These are phyloP conservation scores for Porites lutea DNA, from an alignment of 64 coral and sea anemone genomes.

Conservation along the genomic window DNA sequence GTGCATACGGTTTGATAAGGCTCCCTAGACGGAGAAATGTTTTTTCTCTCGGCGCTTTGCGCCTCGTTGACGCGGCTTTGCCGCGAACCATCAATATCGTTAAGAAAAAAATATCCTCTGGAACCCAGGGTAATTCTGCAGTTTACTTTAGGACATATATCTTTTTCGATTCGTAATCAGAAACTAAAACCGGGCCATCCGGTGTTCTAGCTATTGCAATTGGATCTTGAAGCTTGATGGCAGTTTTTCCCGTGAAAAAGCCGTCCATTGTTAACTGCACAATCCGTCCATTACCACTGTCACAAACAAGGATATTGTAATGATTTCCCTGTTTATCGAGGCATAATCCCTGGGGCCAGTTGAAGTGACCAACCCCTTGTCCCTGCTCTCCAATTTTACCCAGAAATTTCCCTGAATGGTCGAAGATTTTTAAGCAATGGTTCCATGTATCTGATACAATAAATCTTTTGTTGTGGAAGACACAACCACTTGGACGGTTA, in stretches of 20 bases:
- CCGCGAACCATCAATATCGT: no score
- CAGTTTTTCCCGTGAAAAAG: slow-evolving; percentile 15
- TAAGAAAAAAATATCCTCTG: no score
- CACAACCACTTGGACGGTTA: not conserved
- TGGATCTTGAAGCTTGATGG: no score
- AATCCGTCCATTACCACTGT: slow-evolving; percentile 6
- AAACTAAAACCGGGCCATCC: no score
- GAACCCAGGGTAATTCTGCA: no score
- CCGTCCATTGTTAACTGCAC: slow-evolving; percentile 43
- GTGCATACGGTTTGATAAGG: no score
- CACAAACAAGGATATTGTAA: slow-evolving; percentile 33
- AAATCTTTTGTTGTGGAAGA: slow-evolving; percentile 3
- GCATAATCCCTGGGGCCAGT: not conserved
- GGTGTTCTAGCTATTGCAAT: no score
- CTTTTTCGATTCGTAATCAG: no score
- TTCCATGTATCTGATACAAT: slow-evolving; percentile 42
- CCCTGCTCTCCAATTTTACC: slow-evolving; percentile 37
- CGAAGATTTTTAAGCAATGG: slow-evolving; percentile 49
- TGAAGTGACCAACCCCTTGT: slow-evolving; percentile 16
- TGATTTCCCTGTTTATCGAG: slow-evolving; percentile 25
- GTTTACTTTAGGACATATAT: no score
- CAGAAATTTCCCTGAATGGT: slow-evolving; percentile 19
- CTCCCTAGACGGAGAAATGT: no score
- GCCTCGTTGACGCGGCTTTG: no score
- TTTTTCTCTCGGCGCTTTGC: no score